Percentiles rank a stretch among this genome's conserved stretches.
These are phyloP conservation scores for Eidolon dupreanum DNA, from an alignment of 2,797 vertebrate species.

Conservation along the genomic window DNA sequence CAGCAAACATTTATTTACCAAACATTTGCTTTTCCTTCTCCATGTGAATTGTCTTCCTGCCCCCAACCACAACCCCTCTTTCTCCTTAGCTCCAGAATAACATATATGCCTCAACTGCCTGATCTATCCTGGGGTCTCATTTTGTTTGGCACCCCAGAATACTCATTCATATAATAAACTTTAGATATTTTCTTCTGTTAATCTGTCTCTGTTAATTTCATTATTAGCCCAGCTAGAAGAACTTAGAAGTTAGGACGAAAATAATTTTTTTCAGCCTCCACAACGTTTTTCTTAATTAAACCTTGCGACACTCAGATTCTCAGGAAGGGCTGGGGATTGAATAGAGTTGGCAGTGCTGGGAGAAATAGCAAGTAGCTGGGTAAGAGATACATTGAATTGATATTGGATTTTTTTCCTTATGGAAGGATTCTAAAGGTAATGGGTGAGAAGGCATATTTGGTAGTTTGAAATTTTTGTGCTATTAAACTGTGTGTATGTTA, in stretches of 20 bases:
- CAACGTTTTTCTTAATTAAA: not conserved
- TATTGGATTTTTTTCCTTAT: conserved; percentile 32
- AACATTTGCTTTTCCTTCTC: not conserved
- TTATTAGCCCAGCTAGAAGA: not conserved
- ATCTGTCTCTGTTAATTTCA: not conserved
- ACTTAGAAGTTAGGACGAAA: not conserved
- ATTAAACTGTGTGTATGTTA: conserved; percentile 27
- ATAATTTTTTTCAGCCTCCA: not conserved
- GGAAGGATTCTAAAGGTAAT: conserved; percentile 16
- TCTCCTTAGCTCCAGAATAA: not conserved
- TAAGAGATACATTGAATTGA: not conserved
- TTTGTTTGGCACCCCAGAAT: not conserved
- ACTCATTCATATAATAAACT: not conserved
- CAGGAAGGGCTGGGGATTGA: conserved; percentile 20
- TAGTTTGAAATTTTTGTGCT: conserved; percentile 48
- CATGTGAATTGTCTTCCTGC: not conserved
- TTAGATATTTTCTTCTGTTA: not conserved
- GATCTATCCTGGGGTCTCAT: not conserved
- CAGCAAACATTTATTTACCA: not conserved
- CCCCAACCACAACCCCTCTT: not conserved
- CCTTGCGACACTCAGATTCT: not conserved
- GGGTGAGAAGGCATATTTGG: not conserved
- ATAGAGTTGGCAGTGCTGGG: conserved; percentile 22
- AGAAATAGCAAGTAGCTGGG: not conserved
- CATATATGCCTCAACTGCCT: not conserved